Conservation (phyloP, 2,113 vertebrate species). For the Micronisus gabar region DNA sequence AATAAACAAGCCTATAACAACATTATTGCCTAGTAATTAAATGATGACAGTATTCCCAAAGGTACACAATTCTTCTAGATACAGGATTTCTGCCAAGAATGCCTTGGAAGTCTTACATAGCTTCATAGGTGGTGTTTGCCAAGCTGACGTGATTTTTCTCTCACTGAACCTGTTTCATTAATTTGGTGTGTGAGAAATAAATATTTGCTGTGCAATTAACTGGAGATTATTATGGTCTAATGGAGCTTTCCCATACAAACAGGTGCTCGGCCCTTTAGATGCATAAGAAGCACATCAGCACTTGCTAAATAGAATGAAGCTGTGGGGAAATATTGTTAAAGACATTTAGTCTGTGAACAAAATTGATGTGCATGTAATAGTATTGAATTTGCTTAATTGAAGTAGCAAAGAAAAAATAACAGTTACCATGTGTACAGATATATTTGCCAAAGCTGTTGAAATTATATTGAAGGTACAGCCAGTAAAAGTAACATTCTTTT, state of each 20-base stretch:
- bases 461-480: background rate
- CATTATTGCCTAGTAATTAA: background rate
- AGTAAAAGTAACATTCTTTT: background rate
- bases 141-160: slow-evolving; percentile 37
- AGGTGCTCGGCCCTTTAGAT: slow-evolving; percentile 8
- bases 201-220: slow-evolving; percentile 73
- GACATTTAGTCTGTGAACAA: background rate
- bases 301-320: slow-evolving; percentile 15
- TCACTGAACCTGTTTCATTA: slow-evolving; percentile 57
- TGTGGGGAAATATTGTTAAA: background rate
- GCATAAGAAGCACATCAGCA: background rate
- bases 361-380: background rate
- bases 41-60: background rate
- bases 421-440: background rate
- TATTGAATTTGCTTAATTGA: background rate
- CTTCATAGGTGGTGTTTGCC: slow-evolving; percentile 37
- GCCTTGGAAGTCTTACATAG: background rate
- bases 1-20: background rate
- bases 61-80: background rate
- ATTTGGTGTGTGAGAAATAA: slow-evolving; percentile 69
- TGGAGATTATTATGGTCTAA: slow-evolving; percentile 45
- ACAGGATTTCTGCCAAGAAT: slow-evolving; percentile 28
- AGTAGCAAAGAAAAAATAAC: background rate
- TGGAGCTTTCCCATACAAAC: slow-evolving; percentile 43
- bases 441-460: background rate